These are phyloP conservation scores for Drosophila ironensis DNA, from an alignment of 1,140 invertebrate species.

Conservation along the genomic window DNA sequence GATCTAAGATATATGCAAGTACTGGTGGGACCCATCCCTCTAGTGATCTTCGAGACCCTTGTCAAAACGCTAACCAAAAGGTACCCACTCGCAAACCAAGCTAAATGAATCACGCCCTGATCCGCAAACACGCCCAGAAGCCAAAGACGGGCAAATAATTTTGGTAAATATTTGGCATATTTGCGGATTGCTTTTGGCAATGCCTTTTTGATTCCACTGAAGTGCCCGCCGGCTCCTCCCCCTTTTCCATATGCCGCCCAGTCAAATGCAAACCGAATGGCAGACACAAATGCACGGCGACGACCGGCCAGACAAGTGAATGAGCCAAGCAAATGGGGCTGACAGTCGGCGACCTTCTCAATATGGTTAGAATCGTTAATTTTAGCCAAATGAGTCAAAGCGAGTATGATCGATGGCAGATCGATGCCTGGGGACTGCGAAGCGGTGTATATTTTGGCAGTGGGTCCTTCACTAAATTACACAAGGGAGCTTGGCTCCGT, in stretches of 20 bases:
- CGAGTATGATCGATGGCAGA: slow-evolving; percentile 35
- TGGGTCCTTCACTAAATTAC: slow-evolving; percentile 48
- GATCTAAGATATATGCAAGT: too few relatives aligned
- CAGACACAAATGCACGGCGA: slow-evolving; percentile 62
- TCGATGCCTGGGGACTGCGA: slow-evolving; percentile 6
- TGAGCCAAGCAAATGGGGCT: slow-evolving; percentile 66
- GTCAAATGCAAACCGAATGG: slow-evolving; percentile 37
- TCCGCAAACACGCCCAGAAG: slow-evolving; percentile 14
- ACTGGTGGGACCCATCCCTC: too few relatives aligned
- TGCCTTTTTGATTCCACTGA: slow-evolving; percentile 45
- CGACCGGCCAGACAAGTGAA: slow-evolving; percentile 52
- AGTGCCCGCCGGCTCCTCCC: neutral
- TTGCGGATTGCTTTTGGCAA: slow-evolving; percentile 66
- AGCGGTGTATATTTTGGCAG: slow-evolving; percentile 5
- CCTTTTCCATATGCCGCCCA: neutral
- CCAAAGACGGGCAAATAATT: slow-evolving; percentile 50
- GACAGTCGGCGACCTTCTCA: slow-evolving; percentile 65
- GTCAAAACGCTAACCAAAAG: neutral
- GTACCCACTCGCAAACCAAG: neutral
- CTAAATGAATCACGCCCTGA: slow-evolving; percentile 43
- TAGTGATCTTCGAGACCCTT: too few relatives aligned
- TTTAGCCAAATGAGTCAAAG: slow-evolving; percentile 71
- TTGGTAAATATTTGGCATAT: slow-evolving; percentile 72
- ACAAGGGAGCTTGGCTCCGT: slow-evolving; percentile 35
- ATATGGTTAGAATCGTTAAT: slow-evolving; percentile 71